phyloP scores from a whole-genome alignment of 2,888 invertebrate species.

The Hyposoter dolosus region DNA sequence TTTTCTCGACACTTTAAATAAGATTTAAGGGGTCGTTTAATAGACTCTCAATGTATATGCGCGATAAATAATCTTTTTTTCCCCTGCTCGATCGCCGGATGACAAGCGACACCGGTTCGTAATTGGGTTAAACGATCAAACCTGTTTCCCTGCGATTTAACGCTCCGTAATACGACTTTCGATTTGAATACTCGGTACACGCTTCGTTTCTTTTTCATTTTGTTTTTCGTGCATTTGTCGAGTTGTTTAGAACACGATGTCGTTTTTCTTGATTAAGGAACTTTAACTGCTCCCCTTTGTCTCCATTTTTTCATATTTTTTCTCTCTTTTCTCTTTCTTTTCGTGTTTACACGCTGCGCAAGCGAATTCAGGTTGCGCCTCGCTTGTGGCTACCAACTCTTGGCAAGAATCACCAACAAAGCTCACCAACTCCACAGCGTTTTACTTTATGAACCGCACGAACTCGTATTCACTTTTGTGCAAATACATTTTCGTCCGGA shows the following conservation, averaged over 20 bases:
- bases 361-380: background rate
- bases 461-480: slow-evolving; percentile 11
- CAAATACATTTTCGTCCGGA: slow-evolving; percentile 1
- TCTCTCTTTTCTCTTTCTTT: background rate
- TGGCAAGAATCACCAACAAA: slow-evolving; percentile 27
- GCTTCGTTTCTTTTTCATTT: background rate
- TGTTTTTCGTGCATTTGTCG: background rate
- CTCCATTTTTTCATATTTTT: background rate
- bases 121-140: slow-evolving; percentile 38
- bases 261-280: background rate
- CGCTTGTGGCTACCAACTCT: slow-evolving; percentile 17
- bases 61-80: slow-evolving; percentile 5
- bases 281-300: background rate
- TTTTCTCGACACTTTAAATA: background rate
- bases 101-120: slow-evolving; percentile 25
- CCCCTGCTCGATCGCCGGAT: background rate
- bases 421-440: slow-evolving; percentile 31
- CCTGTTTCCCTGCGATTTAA: slow-evolving; percentile 26
- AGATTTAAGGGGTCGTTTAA: background rate
- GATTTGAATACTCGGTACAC: slow-evolving; percentile 10
- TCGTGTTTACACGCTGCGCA: background rate
- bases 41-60: background rate
- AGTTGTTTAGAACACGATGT: background rate
- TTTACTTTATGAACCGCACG: slow-evolving; percentile 52
- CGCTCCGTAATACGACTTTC: slow-evolving; percentile 31